Percentiles rank a stretch among this genome's conserved stretches.
These are phyloP conservation scores for Thamnophis sirtalis DNA, from an alignment of 2,113 vertebrate species.

Conservation along the genomic window DNA sequence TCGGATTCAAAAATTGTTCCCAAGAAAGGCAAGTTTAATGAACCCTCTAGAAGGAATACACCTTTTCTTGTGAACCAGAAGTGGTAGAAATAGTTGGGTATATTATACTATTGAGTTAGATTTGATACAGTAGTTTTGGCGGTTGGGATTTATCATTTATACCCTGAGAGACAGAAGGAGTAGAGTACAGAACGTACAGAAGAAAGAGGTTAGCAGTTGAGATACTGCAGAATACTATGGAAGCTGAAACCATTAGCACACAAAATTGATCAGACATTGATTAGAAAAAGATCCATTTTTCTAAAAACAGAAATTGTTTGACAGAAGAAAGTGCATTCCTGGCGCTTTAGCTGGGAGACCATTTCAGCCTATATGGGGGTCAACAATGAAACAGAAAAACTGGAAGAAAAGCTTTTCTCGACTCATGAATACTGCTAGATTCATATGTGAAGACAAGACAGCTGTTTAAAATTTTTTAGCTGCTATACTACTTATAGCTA, in stretches of 20 bases:
- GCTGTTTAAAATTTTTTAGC: not conserved
- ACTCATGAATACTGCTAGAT: not conserved
- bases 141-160: not conserved
- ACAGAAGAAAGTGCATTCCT: not conserved
- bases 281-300: not conserved
- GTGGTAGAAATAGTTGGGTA: not conserved
- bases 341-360: not conserved
- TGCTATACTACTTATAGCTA: not conserved
- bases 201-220: not conserved
- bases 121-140: not conserved
- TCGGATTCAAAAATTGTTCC: not conserved
- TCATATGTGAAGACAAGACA: not conserved
- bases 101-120: not conserved
- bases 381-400: not conserved
- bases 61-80: not conserved
- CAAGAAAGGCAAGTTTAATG: not conserved
- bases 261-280: not conserved
- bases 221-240: not conserved
- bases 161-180: not conserved
- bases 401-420: not conserved
- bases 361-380: not conserved
- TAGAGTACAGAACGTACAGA: not conserved
- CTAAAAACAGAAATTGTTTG: not conserved
- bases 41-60: not conserved
- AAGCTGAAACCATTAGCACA: not conserved